Base-by-base conservation (phyloP, 2,113 vertebrate species). In the Promerops cafer region DNA sequence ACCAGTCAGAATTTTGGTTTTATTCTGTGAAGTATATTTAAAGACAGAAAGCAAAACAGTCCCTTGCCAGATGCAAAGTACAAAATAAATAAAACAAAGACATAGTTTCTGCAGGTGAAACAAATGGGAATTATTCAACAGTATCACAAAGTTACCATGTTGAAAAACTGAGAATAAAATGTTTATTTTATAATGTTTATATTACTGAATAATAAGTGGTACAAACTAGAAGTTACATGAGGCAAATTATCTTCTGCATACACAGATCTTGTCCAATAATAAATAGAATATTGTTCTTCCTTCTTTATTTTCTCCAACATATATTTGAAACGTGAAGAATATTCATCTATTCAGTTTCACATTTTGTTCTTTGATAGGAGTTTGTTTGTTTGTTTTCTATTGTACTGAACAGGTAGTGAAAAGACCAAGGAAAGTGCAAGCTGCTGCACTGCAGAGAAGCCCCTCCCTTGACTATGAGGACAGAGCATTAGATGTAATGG, bases 391-490 rank as follows among this genome's bases (percentile, higher is more conserved):
- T 77, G 44, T 87, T 94, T 68, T 50, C 3, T 90, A 5, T 60
- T 93, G 37, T 42, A 54, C 47, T 69, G 33, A 86, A 92, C 96
- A 99, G 99, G 98, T 98, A 7, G 98, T 99, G 65, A 99, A 99
- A 95, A 98, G 99, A 83, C 98, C 98, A 23, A 96, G 98, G 86
- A 99, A 98, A 82, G 98, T 99, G 39, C 99, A 98, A 7, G 83
- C 98, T 61, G 96, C 97, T 24, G 28, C 94, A 0, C 1, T 97
- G 79, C 98, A 98, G 75, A 98, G 98, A 28, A 98, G 98, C 10
- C 98, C 98, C 0, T 98, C 98, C 1, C 97, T 98, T 15, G 98
- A 98, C 11, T 97, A 94, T 18, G 98, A 99, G 5, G 98, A 98
- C 91, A 97, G 98, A 42, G 97, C 98, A 82, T 98, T 99, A 56